Conservation (phyloP, 2,797 vertebrate species). For the Oreochromis mossambicus region DNA sequence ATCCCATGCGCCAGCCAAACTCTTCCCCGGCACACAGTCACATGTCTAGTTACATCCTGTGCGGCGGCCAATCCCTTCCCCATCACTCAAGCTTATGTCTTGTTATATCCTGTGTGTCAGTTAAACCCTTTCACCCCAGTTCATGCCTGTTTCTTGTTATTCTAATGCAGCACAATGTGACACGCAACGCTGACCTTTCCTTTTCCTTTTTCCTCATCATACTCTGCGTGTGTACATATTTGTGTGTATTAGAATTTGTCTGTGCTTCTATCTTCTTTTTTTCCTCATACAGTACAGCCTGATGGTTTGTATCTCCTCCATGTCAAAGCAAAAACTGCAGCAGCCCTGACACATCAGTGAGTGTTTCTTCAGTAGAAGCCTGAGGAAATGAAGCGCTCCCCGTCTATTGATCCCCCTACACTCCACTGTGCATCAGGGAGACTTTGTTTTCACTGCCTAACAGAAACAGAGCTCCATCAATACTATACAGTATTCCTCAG, state of each 20-base stretch:
- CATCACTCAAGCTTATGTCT: constrained; percentile 65
- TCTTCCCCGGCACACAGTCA: constrained; percentile 56
- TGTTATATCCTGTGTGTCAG: constrained; percentile 64
- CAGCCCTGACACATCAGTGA: constrained; percentile 72
- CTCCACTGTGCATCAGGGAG: constrained; percentile 74
- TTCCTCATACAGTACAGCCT: constrained; percentile 20
- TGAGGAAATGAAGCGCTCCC: constrained; percentile 71
- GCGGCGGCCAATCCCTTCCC: constrained; percentile 65
- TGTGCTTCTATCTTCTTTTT: constrained; percentile 2
- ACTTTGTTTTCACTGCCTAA: constrained; percentile 77
- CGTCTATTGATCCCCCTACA: constrained; percentile 76
- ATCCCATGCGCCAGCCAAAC: constrained; percentile 66
- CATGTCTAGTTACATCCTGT: constrained; percentile 68
- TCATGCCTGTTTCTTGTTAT: constrained; percentile 60
- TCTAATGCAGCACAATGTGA: constrained; percentile 38
- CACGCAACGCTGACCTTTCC: constrained; percentile 42
- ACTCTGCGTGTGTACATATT: neutral
- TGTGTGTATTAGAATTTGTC: constrained; percentile 5
- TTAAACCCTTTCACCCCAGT: constrained; percentile 54
- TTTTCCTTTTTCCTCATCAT: constrained; percentile 22
- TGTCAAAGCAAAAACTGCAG: constrained; percentile 63
- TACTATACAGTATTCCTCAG: constrained; percentile 70
- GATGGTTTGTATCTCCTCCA: constrained; percentile 50
- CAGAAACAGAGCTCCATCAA: constrained; percentile 77
- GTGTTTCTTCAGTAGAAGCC: constrained; percentile 72